phyloP scores from a whole-genome alignment of 2,888 invertebrate species.

The Drosophila subquinaria region DNA sequence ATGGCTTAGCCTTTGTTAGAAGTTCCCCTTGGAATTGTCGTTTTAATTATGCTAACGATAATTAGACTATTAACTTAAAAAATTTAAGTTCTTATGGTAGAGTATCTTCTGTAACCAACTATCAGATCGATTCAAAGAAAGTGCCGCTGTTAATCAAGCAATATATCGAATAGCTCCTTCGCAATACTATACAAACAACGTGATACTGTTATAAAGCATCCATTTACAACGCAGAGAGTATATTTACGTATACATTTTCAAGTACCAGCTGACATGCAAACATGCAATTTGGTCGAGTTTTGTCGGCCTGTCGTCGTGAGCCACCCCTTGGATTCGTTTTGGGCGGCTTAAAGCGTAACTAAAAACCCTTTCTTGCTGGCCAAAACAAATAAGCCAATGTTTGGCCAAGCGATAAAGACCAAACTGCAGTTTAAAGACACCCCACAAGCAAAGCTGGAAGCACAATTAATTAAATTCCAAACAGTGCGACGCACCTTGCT shows the following conservation, averaged over 20 bases:
- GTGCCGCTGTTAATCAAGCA: not conserved
- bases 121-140: not conserved
- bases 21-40: no score
- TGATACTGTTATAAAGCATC: conserved; percentile 25
- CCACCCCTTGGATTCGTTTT: conserved; percentile 30
- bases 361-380: conserved; percentile 61
- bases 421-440: conserved; percentile 50
- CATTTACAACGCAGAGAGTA: conserved; percentile 30
- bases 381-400: conserved; percentile 57
- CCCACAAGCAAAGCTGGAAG: conserved; percentile 14
- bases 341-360: conserved; percentile 51
- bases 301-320: conserved; percentile 24
- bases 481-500: conserved; percentile 59
- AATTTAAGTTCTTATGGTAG: not conserved
- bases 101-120: not conserved
- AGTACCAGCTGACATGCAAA: conserved; percentile 66
- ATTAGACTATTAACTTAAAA: not conserved
- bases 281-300: conserved; percentile 58
- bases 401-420: conserved; percentile 60
- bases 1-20: no score
- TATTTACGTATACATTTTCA: conserved; percentile 29
- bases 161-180: not conserved
- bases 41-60: not conserved
- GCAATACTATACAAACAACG: conserved; percentile 8
- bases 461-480: conserved; percentile 69